Conservation (phyloP, 2,888 invertebrate species). For the Exephanes ischioxanthus region DNA sequence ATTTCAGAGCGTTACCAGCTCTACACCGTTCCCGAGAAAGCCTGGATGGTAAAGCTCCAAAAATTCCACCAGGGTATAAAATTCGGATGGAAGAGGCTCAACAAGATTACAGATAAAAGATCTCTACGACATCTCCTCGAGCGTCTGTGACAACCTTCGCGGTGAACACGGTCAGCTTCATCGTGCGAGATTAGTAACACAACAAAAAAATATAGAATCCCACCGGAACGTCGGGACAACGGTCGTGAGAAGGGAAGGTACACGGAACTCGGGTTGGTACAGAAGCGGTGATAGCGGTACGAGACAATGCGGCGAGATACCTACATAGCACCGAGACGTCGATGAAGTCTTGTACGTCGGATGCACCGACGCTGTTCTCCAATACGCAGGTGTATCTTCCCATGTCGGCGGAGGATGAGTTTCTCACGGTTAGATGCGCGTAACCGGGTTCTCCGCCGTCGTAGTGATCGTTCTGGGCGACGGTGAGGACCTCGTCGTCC, state of each 20-base stretch:
- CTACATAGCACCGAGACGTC: slow-evolving; percentile 94
- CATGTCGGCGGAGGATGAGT: slow-evolving; percentile 91
- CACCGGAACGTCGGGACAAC: neutral
- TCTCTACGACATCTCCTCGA: no score
- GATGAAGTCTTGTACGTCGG: slow-evolving; percentile 90
- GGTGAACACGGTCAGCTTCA: neutral
- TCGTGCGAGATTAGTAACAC: neutral
- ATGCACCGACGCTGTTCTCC: slow-evolving; percentile 92
- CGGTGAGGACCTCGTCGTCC: slow-evolving; percentile 87
- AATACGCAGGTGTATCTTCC: slow-evolving; percentile 94
- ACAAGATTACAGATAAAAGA: no score
- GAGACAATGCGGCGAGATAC: slow-evolving; percentile 81
- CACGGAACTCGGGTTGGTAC: neutral
- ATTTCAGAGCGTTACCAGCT: no score
- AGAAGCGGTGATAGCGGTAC: neutral
- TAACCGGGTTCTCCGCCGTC: slow-evolving; percentile 92
- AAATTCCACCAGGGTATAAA: no score
- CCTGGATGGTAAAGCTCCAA: no score
- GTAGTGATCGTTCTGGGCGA: slow-evolving; percentile 87
- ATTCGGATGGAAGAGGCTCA: no score
- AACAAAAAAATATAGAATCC: neutral
- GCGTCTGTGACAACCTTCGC: no score
- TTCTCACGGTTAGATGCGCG: slow-evolving; percentile 91
- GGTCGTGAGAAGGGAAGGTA: slow-evolving; percentile 46
- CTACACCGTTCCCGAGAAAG: no score